Evolutionary conservation across 2,797 vertebrate genomes (phyloP).

Genomic region (Oophaga sylvatica): DNA sequence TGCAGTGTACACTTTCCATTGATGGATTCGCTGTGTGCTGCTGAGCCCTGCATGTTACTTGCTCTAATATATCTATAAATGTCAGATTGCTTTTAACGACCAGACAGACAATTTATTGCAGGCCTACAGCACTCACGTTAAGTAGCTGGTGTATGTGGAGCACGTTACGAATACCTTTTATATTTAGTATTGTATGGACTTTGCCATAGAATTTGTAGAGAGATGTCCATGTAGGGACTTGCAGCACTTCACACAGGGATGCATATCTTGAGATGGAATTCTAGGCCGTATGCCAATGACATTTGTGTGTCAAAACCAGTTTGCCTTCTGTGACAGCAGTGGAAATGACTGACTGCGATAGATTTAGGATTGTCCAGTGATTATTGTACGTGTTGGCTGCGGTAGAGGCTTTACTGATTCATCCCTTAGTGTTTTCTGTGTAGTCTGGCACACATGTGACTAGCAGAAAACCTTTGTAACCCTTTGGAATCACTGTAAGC

Average conservation of each 20-base stretch:
- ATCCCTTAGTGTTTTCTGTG: too few species aligned
- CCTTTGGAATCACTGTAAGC: too few species aligned
- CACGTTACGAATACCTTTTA: conserved; percentile 67
- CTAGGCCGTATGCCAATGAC: conserved; percentile 80
- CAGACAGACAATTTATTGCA: conserved; percentile 22
- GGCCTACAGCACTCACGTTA: conserved; percentile 62
- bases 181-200: conserved; percentile 70
- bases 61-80: conserved; percentile 42
- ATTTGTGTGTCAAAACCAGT: conserved; percentile 81
- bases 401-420: not conserved
- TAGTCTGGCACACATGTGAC: not conserved
- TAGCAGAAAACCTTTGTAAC: too few species aligned
- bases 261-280: conserved; percentile 76
- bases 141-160: conserved; percentile 68
- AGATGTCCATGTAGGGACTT: conserved; percentile 89
- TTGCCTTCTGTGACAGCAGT: conserved; percentile 68
- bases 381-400: not conserved
- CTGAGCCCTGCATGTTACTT: not conserved
- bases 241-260: conserved; percentile 70
- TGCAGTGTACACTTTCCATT: not conserved
- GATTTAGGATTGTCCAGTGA: not conserved
- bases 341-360: conserved; percentile 62
- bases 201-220: conserved; percentile 76
- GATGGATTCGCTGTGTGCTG: not conserved
- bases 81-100: conserved; percentile 48